phyloP scores from a whole-genome alignment of 2,113 vertebrate species.

The Nothocercus nigrocapillus region DNA sequence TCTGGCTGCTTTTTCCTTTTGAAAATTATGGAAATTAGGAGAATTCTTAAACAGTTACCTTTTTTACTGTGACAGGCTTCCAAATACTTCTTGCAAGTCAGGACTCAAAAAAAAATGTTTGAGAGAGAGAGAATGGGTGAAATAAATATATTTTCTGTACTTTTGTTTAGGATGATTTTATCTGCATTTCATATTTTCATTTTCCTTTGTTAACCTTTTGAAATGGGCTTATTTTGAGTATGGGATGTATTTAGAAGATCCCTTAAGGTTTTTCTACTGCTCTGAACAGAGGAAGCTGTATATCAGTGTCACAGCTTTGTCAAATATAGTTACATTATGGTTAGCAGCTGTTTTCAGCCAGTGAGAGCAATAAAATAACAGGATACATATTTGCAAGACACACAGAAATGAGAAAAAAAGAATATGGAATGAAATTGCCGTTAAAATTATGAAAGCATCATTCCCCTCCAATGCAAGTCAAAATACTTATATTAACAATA shows the following conservation, averaged over 20 bases:
- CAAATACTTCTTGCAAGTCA: not conserved
- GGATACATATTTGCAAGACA: not conserved
- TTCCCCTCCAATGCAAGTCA: not conserved
- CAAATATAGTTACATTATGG: not conserved
- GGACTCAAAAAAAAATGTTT: not conserved
- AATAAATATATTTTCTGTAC: not conserved
- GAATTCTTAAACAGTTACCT: not conserved
- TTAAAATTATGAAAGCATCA: not conserved
- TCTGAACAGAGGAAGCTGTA: not conserved
- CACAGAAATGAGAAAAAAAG: not conserved
- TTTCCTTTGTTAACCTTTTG: not conserved
- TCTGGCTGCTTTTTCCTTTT: not conserved
- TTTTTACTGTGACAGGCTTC: not conserved
- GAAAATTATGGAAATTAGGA: not conserved
- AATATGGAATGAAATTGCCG: not conserved
- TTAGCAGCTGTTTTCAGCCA: not conserved
- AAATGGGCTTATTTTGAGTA: not conserved
- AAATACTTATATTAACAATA: slow-evolving; percentile 19
- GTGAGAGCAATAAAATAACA: not conserved
- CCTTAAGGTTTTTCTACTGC: not conserved
- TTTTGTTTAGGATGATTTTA: not conserved
- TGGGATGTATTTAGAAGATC: fast-evolving
- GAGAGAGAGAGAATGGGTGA: not conserved
- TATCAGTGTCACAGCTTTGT: not conserved
- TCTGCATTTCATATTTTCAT: not conserved